Conservation (phyloP, 2,797 vertebrate species). For the Nannoperca australis region DNA sequence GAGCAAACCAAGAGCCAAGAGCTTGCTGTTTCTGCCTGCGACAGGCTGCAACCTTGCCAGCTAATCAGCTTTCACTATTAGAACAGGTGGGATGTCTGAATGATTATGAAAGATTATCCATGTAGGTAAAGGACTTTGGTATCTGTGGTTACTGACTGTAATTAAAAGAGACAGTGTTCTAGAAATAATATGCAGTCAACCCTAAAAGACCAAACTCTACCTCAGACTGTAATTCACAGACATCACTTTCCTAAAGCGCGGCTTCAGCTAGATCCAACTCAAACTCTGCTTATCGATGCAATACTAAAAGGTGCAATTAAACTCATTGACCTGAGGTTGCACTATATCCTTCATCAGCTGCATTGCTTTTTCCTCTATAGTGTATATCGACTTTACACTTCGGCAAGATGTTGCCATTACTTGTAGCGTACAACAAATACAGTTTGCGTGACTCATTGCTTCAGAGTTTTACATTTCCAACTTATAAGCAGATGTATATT, state of each 20-base stretch:
- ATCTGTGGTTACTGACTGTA: constrained; percentile 29
- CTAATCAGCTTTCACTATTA: constrained; percentile 57
- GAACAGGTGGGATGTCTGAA: constrained; percentile 44
- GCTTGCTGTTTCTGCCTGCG: constrained; percentile 17
- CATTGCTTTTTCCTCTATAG: constrained; percentile 14
- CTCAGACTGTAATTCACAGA: constrained; percentile 43
- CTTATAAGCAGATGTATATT: constrained; percentile 33
- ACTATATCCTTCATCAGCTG: constrained; percentile 53
- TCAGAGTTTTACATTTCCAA: constrained; percentile 33
- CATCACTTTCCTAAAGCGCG: constrained; percentile 46
- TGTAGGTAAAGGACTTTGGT: constrained; percentile 21
- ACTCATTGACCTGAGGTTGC: constrained; percentile 64
- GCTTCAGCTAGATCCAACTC: constrained; percentile 55
- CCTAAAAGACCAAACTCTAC: constrained; percentile 43
- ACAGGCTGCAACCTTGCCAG: constrained; percentile 6
- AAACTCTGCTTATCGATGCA: constrained; percentile 66
- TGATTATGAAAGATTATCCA: constrained; percentile 50
- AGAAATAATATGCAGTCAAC: constrained; percentile 41
- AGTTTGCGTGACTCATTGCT: constrained; percentile 47
- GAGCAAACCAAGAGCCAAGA: constrained; percentile 20
- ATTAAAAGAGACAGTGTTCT: constrained; percentile 44
- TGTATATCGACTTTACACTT: constrained; percentile 49
- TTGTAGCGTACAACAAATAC: constrained; percentile 15
- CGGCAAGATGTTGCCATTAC: constrained; percentile 44
- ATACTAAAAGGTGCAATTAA: constrained; percentile 61